A percentile compares a stretch with the other conserved stretches of the same genome.
Conservation (phyloP, 2,797 vertebrate species). For the Muscicapa comitata region DNA sequence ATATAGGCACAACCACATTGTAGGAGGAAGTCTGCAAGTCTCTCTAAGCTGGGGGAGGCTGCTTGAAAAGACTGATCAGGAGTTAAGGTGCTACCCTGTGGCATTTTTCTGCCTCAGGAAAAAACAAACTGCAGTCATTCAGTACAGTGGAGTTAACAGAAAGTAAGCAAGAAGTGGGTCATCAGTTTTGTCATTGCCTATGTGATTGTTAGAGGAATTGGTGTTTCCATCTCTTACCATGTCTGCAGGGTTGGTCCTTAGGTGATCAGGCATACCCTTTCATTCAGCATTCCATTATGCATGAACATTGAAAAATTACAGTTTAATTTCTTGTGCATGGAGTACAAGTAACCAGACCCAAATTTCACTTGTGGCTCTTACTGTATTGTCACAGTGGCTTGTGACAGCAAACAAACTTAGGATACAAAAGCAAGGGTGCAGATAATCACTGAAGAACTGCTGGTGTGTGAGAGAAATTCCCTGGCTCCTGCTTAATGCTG, state of each 20-base stretch:
- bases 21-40: not conserved
- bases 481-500: not conserved
- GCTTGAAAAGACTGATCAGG: not conserved
- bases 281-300: not conserved
- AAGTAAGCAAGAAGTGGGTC: not conserved
- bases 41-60: not conserved
- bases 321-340: not conserved
- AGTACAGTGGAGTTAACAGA: not conserved
- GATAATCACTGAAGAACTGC: not conserved
- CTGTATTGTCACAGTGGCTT: not conserved
- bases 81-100: not conserved
- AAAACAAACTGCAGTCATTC: rapidly evolving
- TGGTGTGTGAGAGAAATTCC: not conserved
- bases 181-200: not conserved
- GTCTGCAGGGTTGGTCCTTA: rapidly evolving
- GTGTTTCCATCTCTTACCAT: not conserved
- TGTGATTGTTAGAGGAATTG: not conserved
- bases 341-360: not conserved
- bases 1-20: not conserved
- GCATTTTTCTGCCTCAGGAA: not conserved
- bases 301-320: not conserved
- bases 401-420: not conserved
- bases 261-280: not conserved
- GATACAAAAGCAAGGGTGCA: not conserved
- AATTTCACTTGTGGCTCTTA: not conserved